phyloP scores from a whole-genome alignment of 1,140 invertebrate species.

The Coptotermes formosanus region DNA sequence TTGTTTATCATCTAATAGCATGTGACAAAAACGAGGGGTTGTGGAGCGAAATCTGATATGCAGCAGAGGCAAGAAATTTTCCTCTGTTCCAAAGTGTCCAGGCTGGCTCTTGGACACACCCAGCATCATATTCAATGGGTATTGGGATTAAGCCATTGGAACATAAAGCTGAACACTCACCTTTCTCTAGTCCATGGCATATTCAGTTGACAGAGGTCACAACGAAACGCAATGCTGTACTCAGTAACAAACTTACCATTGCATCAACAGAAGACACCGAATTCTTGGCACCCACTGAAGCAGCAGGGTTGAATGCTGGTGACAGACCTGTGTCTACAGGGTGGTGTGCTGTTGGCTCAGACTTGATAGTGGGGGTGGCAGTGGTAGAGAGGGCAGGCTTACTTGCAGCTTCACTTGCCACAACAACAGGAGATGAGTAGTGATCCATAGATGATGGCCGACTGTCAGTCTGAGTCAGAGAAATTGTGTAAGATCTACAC shows the following conservation, averaged over 20 bases:
- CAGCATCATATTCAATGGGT: too few species aligned
- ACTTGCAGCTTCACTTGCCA: slow-evolving; percentile 36
- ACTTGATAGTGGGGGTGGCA: slow-evolving; percentile 27
- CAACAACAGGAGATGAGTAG: slow-evolving; percentile 22
- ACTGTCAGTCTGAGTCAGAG: slow-evolving; percentile 9
- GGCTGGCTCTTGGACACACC: too few species aligned
- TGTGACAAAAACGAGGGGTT: too few species aligned
- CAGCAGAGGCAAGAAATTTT: too few species aligned
- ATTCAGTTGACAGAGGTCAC: too few species aligned
- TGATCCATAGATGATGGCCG: slow-evolving; percentile 29
- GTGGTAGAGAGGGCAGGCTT: slow-evolving; percentile 42
- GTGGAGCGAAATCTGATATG: too few species aligned
- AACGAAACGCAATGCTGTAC: too few species aligned
- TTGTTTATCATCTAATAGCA: too few species aligned
- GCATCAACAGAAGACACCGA: slow-evolving; percentile 44
- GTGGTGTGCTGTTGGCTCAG: neutral
- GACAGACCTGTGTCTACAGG: neutral
- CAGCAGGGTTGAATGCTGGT: neutral
- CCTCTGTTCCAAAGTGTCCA: too few species aligned
- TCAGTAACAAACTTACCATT: slow-evolving; percentile 38
- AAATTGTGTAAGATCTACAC: neutral
- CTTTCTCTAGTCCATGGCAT: too few species aligned
- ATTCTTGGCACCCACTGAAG: neutral
- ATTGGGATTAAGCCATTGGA: too few species aligned
- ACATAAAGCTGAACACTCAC: too few species aligned